Base-by-base conservation (phyloP, 2,113 vertebrate species). In the Tyto alba region DNA sequence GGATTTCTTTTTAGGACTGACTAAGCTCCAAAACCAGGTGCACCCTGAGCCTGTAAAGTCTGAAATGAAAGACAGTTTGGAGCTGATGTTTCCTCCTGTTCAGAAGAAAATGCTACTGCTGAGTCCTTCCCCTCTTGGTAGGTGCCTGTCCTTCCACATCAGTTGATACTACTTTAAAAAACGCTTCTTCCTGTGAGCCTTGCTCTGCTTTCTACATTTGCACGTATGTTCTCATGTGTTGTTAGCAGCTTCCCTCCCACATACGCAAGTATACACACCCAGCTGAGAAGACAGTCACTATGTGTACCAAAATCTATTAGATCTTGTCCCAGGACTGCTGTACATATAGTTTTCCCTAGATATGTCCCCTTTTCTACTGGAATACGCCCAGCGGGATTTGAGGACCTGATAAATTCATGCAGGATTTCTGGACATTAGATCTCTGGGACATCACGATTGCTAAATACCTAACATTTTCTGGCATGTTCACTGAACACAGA, bases 401-500 rank as follows among this genome's bases (percentile, higher is more conserved):
- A 83, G 17, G 43, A 64, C 6, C 78, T 69, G 38, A 3, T 53
- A 18, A 26, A 13, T 57, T 36, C 29, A 26, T 38, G 34, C 48
- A 68, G 22, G 15, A 43, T 18, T 87, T 83, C 38, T 78, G 72
- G 22, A 9, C 16, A 16, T 14, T 32, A 60, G 12, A 69, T 48
- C 9, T 87, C 60, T 30, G 38, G 15, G 53, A 53, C 21, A 59
- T 4, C 26, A 34, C 74, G 38, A 36, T 8, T 59, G 38, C 12
- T 48, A 22, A 74, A 69, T 2, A n/a, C 4, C 5, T 13, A 4
- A 23, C 8, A 23, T 59, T 26, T 83, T 53, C 66, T 23, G 22
- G 36, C 41, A 4, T 1, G 3, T 27, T 63, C 60, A 8, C 18
- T 29, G 59, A 16, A 47, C 8, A 2, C 0, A 36, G 36, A 30